A percentile compares a stretch with the other conserved stretches of the same genome.
Evolutionary conservation across 1,140 invertebrate genomes (phyloP).

Genomic region (Pemphigus obesinymphae): DNA sequence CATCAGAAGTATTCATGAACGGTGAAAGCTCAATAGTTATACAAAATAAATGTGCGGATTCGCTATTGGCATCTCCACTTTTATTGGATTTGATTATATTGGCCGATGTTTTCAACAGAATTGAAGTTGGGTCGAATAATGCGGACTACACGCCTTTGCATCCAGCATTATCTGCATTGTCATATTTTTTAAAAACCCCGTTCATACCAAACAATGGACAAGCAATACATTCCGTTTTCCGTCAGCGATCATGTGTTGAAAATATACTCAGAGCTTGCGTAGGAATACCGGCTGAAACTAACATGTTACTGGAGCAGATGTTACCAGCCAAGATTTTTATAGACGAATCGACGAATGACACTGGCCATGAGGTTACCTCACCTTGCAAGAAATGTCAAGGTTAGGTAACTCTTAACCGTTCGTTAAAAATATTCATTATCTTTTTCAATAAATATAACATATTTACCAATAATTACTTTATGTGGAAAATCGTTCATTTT

Average conservation of each 20-base stretch:
- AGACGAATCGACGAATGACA: too few relatives aligned
- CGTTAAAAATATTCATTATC: too few relatives aligned
- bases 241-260: conserved; percentile 80
- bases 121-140: conserved; percentile 58
- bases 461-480: too few relatives aligned
- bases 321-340: conserved; percentile 43
- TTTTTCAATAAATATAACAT: too few relatives aligned
- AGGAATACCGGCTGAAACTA: conserved; percentile 72
- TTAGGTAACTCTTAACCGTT: too few relatives aligned
- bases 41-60: conserved; percentile 97
- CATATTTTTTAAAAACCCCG: conserved; percentile 85
- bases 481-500: too few relatives aligned
- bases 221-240: conserved; percentile 85
- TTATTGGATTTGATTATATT: conserved; percentile 88
- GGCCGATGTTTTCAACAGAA: conserved; percentile 79
- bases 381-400: too few relatives aligned
- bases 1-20: conserved; percentile 90
- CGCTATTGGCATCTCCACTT: conserved; percentile 83
- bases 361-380: too few relatives aligned
- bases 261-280: conserved; percentile 84
- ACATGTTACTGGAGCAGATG: conserved; percentile 75
- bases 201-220: conserved; percentile 72
- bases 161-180: conserved; percentile 67
- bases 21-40: conserved; percentile 89
- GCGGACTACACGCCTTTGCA: conserved; percentile 45